Base-by-base conservation (phyloP, 2,888 invertebrate genomes). In the Parochlus steinenii region DNA sequence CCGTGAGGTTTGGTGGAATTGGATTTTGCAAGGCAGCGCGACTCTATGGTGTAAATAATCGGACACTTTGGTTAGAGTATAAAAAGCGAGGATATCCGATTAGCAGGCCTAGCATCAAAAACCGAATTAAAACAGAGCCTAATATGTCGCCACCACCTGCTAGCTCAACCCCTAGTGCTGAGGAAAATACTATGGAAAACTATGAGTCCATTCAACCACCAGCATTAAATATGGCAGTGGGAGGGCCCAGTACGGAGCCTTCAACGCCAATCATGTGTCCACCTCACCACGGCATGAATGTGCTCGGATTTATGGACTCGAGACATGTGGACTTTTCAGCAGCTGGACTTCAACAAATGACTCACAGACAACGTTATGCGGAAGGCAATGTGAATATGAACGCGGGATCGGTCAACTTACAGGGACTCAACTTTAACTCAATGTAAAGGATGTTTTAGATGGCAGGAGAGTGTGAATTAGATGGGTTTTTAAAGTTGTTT, bases 1-100 rank as follows among this genome's bases (percentile, higher is more conserved):
- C 82, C 1, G 83, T 83, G 1, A 68, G 82, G 41, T 75, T 73
- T 48, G 83, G 83, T 15, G 80, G 81, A 24, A 80, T 83, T 45
- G 83, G 83, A 3, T 83, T 83, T 56, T 83, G 83, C 56, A 82
- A 82, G 49, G 83, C 83, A 6, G 83, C 83, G 1, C 64, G 80
- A 33, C 69, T 81, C 60, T 83, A 78, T 54, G 83, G 83, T 19
- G 81, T 85, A 11, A 83, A 83, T 56, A 83, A 83, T 57, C 66
- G 83, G 38, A 83, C 83, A 1, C 61, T 85, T 3, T 83, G 83
- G 83, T 61, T 83, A 24, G 83, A 83, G 51, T 83, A 82, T 52
- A 82, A 80, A 50, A 81, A 80, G 54, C 71, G 78, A 28, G 83
- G 83, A 0, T 83, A 83, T 54, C 81, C 81, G 2, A 78, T 80